Conservation (phyloP, 2,888 invertebrate genomes). For the Phalera bucephala region DNA sequence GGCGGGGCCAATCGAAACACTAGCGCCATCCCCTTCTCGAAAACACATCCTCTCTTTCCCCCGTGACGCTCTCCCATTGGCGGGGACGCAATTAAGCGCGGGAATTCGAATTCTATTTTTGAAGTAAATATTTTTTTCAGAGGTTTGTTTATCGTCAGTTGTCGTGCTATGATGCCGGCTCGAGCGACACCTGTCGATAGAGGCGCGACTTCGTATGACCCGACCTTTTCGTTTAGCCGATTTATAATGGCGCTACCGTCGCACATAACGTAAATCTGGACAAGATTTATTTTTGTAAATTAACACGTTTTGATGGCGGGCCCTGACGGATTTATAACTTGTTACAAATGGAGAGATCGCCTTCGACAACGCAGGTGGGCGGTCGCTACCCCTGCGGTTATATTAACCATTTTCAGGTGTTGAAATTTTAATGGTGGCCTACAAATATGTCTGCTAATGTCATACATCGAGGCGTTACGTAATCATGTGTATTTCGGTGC, state of each 20-base stretch:
- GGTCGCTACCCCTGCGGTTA: conserved; percentile 30
- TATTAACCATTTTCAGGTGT: conserved; percentile 29
- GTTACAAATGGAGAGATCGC: conserved; percentile 35
- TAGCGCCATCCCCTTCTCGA: conserved; percentile 49
- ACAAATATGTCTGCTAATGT: background rate
- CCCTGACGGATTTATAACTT: conserved; percentile 73
- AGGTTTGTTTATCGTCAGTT: conserved; percentile 57
- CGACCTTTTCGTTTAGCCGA: conserved; percentile 48
- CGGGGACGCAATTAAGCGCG: conserved; percentile 78
- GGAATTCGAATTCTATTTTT: conserved; percentile 81
- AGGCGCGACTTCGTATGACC: conserved; percentile 25
- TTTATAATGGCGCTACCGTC: conserved; percentile 53
- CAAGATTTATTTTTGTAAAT: conserved; percentile 67
- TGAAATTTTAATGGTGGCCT: conserved; percentile 27
- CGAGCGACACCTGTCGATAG: conserved; percentile 58
- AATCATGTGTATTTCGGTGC: background rate
- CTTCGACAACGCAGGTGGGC: conserved; percentile 49
- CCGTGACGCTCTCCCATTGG: conserved; percentile 69
- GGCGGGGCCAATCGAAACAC: conserved; percentile 75
- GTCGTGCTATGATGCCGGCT: conserved; percentile 46
- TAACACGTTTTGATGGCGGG: conserved; percentile 63
- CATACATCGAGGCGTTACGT: background rate
- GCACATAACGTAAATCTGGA: conserved; percentile 67
- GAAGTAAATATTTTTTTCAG: conserved; percentile 80
- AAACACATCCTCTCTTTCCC: conserved; percentile 56